Percentiles rank a stretch among this genome's conserved stretches.
Evolutionary conservation across 2,113 vertebrate species (phyloP).

Genomic region (Oreochromis aureus): DNA sequence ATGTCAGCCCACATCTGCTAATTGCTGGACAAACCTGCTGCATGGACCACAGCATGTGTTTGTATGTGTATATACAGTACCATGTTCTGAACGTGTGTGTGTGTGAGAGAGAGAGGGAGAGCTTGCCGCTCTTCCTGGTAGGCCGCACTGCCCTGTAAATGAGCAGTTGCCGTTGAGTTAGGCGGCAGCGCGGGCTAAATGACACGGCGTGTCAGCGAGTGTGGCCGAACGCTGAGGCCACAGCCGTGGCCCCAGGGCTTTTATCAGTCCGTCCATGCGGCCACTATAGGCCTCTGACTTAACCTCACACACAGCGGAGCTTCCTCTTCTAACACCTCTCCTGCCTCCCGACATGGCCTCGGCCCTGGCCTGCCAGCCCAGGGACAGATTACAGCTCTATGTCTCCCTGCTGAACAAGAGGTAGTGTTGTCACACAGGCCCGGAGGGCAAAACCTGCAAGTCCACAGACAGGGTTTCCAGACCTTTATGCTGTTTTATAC

Average conservation of each 20-base stretch:
- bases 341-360: constrained; percentile 49
- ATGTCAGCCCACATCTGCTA: constrained; percentile 40
- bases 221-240: constrained; percentile 71
- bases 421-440: not conserved
- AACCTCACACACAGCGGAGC: constrained; percentile 66
- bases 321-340: constrained; percentile 69
- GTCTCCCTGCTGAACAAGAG: not conserved
- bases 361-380: constrained; percentile 36
- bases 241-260: constrained; percentile 69
- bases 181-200: constrained; percentile 72
- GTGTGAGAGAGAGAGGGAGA: constrained; percentile 24
- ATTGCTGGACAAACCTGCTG: constrained; percentile 51
- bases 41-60: constrained; percentile 47
- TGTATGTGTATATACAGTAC: constrained; percentile 52
- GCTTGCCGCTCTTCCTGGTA: constrained; percentile 53
- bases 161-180: constrained; percentile 72
- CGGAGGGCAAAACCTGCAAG: not conserved
- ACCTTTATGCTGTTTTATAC: not conserved
- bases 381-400: constrained; percentile 40
- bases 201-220: constrained; percentile 70
- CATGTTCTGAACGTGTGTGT: constrained; percentile 23
- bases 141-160: constrained; percentile 75
- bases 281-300: constrained; percentile 61
- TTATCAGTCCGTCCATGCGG: constrained; percentile 69
- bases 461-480: not conserved